These are phyloP conservation scores for Trachelus troglodyta DNA, from an alignment of 2,888 invertebrate species.

Conservation along the genomic window DNA sequence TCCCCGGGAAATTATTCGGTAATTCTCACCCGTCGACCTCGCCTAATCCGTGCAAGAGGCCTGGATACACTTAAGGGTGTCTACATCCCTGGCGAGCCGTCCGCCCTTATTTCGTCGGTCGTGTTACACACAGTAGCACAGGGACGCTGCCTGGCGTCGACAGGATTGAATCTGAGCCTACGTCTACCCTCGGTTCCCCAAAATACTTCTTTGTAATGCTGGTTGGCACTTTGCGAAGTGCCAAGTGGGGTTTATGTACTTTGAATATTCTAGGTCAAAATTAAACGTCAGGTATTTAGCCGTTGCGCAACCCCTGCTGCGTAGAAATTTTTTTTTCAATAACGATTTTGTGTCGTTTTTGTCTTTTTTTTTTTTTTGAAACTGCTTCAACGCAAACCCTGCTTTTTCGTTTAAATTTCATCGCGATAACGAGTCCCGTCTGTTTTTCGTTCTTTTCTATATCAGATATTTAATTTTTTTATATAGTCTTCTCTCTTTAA, in stretches of 20 bases:
- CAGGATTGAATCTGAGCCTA: background rate
- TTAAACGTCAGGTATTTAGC: background rate
- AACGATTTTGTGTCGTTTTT: background rate
- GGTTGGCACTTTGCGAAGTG: background rate
- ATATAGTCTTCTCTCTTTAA: background rate
- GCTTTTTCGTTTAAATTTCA: slow-evolving; percentile 19
- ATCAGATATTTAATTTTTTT: background rate
- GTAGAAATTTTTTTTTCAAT: background rate
- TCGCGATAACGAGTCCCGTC: slow-evolving; percentile 26
- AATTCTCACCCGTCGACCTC: background rate
- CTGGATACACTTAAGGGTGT: background rate
- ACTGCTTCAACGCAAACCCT: background rate
- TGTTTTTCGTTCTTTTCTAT: background rate
- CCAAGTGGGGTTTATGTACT: background rate
- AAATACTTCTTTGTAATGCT: background rate
- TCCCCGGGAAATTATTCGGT: background rate
- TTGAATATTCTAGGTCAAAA: background rate
- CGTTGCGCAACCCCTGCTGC: background rate
- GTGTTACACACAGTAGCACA: background rate
- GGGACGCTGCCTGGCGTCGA: background rate
- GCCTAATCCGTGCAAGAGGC: background rate
- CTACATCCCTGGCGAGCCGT: background rate
- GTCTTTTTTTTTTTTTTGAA: slow-evolving; percentile 3
- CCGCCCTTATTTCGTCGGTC: background rate
- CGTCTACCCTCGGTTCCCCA: background rate